Evolutionary conservation across 1,140 invertebrate species (phyloP).

Genomic region (Drosophila busckii): DNA sequence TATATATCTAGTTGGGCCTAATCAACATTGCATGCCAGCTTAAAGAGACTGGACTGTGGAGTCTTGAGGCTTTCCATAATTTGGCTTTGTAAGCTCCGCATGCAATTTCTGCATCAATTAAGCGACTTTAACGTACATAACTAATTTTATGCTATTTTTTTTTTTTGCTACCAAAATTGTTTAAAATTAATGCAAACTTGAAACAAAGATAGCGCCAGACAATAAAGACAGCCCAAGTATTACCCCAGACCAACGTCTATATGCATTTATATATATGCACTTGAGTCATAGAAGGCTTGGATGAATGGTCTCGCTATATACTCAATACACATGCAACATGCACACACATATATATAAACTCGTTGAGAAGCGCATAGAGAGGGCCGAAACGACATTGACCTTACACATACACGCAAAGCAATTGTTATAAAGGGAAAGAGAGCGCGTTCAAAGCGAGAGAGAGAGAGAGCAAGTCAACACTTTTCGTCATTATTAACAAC

Average conservation of each 20-base stretch:
- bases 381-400: slow-evolving; percentile 71
- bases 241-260: slow-evolving; percentile 28
- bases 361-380: not conserved
- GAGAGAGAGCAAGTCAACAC: slow-evolving; percentile 29
- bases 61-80: slow-evolving; percentile 41
- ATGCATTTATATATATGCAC: slow-evolving; percentile 35
- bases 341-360: slow-evolving; percentile 12
- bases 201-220: slow-evolving; percentile 47
- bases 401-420: slow-evolving; percentile 49
- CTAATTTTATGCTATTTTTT: slow-evolving; percentile 50
- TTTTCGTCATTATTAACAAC: slow-evolving; percentile 66
- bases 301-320: slow-evolving; percentile 54
- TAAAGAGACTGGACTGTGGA: too few relatives aligned
- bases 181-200: slow-evolving; percentile 67
- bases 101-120: slow-evolving; percentile 75
- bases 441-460: slow-evolving; percentile 1
- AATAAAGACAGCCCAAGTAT: slow-evolving; percentile 55
- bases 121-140: too few relatives aligned
- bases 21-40: slow-evolving; percentile 65
- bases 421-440: slow-evolving; percentile 7
- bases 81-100: slow-evolving; percentile 39
- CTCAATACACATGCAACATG: slow-evolving; percentile 56
- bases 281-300: slow-evolving; percentile 55
- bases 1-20: slow-evolving; percentile 28
- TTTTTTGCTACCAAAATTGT: slow-evolving; percentile 52